Evolutionary conservation across 2,888 invertebrate genomes (phyloP).

Genomic region (Drosophila engyochracea): DNA sequence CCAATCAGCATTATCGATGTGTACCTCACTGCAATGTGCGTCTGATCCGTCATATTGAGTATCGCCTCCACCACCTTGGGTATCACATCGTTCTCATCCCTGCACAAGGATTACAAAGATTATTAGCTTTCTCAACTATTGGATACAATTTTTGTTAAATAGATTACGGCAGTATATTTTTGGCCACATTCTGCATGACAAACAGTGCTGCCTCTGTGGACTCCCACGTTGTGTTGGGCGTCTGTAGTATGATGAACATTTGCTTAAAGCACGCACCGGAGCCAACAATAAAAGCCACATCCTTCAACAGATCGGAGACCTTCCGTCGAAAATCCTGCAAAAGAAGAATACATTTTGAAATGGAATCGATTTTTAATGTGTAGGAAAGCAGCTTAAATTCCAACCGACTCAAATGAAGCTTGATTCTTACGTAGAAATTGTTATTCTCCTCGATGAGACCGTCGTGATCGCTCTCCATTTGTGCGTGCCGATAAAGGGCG

Average conservation of each 20-base stretch:
- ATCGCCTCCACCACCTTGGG: constrained; percentile 97
- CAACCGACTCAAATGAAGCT: background rate
- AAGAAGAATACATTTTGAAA: background rate
- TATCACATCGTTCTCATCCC: constrained; percentile 95
- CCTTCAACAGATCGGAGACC: constrained; percentile 97
- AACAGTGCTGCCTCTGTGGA: constrained; percentile 97
- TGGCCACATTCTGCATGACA: constrained; percentile 97
- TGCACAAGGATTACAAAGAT: constrained; percentile 83
- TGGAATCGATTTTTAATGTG: background rate
- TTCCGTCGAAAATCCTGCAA: constrained; percentile 91
- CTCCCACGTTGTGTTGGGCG: constrained; percentile 93
- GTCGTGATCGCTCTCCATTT: constrained; percentile 97
- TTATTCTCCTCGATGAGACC: constrained; percentile 93
- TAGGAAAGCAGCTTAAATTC: background rate
- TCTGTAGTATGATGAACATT: constrained; percentile 93
- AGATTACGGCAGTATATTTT: constrained; percentile 96
- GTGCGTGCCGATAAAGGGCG: constrained; percentile 96
- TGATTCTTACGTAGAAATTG: constrained; percentile 89
- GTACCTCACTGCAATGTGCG: constrained; percentile 94
- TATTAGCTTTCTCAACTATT: background rate
- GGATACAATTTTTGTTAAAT: background rate
- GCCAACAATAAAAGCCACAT: constrained; percentile 98
- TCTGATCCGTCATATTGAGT: constrained; percentile 92
- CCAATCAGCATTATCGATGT: constrained; percentile 95
- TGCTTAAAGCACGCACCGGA: constrained; percentile 96